Base-by-base conservation (phyloP, 1,140 invertebrate species). In the Trichonephila inaurata region DNA sequence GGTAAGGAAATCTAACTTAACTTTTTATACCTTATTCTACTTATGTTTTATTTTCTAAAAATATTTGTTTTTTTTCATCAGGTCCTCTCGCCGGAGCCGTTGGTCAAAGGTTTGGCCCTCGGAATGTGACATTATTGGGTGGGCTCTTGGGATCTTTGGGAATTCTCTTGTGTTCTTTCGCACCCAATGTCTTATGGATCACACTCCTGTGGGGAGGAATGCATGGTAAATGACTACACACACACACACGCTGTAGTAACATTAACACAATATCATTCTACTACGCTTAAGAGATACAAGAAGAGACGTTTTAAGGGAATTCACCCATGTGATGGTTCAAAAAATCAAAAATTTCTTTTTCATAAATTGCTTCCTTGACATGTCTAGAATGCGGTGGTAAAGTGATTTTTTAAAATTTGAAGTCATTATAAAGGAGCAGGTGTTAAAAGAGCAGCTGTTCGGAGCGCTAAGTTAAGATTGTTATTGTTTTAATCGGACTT, bases 151-250 rank as follows among this genome's bases (percentile, higher is more conserved):
- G 87, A 0, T 81, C 77, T 19, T 4, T 83, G 4, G 93, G 93
- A 5, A 51, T 94, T 10, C 12, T 90, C 14, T 21, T 90, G 8
- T 89, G 87, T 40, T 14, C 58, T 69, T 89, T 90, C n/a, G 89
- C 87, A 10, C 66, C 91, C 8, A 85, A 51, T 24, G 19, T 93
- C 8, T 40, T 21, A 19, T 93, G 91, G 91, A 93, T 93, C 81
- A 64, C 44, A 19, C 18, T 88, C 12, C 18, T 93, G 2, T 93
- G 83, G 83, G 91, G 51, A 51, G 51, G 51, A 7, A 77, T 87
- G 44, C 91, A 93, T 44, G 91, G 91, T 93, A 93, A 1, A n/a
- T 77, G 28, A 10, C n/a, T n/a, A n/a, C n/a, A n/a, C n/a, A n/a
- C n/a, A n/a, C n/a, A n/a, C n/a, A 12, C 6, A 7, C 1, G 21